Conservation (phyloP, 2,113 vertebrate genomes). For the Apteryx mantelli region DNA sequence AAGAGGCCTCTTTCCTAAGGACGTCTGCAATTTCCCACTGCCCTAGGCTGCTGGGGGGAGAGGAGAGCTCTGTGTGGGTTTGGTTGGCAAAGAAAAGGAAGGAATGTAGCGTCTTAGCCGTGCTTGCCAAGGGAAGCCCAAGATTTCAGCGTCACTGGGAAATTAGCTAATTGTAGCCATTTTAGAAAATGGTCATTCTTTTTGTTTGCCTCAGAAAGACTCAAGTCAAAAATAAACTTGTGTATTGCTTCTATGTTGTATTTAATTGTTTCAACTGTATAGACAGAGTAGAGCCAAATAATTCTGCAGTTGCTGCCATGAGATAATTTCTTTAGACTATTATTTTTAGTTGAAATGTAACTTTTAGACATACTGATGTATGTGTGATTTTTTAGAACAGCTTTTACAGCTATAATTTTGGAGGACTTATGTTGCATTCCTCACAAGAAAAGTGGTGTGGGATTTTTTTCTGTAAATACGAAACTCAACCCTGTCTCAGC, state of each 20-base stretch:
- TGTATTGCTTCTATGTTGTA: not conserved
- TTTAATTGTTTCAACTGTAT: not conserved
- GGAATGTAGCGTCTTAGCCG: not conserved
- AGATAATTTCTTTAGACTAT: not conserved
- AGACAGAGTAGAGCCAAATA: not conserved
- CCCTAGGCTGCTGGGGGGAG: not conserved
- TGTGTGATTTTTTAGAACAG: not conserved
- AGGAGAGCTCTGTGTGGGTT: not conserved
- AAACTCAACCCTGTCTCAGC: not conserved
- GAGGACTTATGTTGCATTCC: not conserved
- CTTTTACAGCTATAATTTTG: not conserved
- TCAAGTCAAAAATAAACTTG: not conserved
- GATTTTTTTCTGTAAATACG: not conserved
- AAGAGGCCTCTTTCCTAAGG: not conserved
- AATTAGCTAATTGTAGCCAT: not conserved
- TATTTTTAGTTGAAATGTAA: not conserved
- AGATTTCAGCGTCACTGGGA: not conserved
- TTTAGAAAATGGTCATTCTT: not conserved
- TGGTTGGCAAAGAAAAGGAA: not conserved
- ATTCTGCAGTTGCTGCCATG: not conserved
- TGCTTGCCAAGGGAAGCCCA: not conserved
- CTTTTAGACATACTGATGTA: not conserved
- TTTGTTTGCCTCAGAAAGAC: not conserved
- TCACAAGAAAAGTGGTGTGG: not conserved
- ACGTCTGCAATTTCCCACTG: not conserved